Evolutionary conservation across 2,888 invertebrate genomes (phyloP).

Genomic region (Plagodis dolabraria): DNA sequence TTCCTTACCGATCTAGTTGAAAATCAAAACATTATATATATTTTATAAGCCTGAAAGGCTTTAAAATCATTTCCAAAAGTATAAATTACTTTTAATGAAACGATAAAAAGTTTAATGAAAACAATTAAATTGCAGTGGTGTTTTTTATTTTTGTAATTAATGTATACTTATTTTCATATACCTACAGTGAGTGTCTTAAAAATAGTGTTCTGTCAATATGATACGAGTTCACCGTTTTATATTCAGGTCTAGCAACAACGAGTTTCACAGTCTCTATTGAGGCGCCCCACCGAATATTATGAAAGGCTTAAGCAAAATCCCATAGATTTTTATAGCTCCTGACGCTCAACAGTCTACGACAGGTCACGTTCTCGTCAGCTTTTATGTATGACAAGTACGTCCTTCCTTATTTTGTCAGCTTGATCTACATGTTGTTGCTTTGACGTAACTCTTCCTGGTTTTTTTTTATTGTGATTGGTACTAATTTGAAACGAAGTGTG

Average conservation of each 20-base stretch:
- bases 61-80: too few relatives aligned
- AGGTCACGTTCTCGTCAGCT: constrained; percentile 31
- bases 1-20: too few relatives aligned
- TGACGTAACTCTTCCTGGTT: not conserved
- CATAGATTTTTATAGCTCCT: constrained; percentile 24
- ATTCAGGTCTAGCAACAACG: not conserved
- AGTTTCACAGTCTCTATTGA: not conserved
- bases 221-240: not conserved
- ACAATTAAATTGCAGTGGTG: too few relatives aligned
- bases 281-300: constrained; percentile 6
- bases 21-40: too few relatives aligned
- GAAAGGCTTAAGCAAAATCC: constrained; percentile 13
- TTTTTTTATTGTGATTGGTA: not conserved
- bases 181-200: too few relatives aligned
- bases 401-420: constrained; percentile 19
- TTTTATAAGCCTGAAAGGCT: too few relatives aligned
- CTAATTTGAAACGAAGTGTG: too few relatives aligned
- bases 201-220: too few relatives aligned
- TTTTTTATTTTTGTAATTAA: too few relatives aligned
- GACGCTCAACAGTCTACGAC: constrained; percentile 25
- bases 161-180: too few relatives aligned
- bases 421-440: constrained; percentile 19
- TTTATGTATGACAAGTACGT: constrained; percentile 30
- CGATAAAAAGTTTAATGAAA: too few relatives aligned
- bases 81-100: too few relatives aligned